Conservation (phyloP, 1,140 invertebrate species). For the Arion vulgaris region DNA sequence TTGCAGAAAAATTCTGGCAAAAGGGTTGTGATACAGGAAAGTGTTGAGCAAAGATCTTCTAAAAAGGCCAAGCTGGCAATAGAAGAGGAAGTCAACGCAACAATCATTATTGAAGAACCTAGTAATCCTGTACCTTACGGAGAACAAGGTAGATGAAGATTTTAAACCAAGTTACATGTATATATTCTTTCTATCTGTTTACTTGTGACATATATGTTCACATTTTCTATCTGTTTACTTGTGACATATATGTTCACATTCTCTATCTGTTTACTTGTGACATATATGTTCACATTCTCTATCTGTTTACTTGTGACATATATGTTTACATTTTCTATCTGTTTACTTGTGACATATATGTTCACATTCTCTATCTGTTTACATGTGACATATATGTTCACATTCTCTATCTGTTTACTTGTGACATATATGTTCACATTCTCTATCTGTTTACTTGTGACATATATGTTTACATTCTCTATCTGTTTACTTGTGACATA, state of each 20-base stretch:
- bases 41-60: background rate
- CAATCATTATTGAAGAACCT: background rate
- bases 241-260: background rate
- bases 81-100: background rate
- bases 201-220: background rate
- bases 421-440: too few relatives aligned
- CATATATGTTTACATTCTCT: too few relatives aligned
- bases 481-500: too few relatives aligned
- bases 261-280: background rate
- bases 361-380: too few relatives aligned
- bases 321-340: background rate
- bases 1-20: constrained; percentile 13
- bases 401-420: too few relatives aligned
- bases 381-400: too few relatives aligned
- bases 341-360: too few relatives aligned
- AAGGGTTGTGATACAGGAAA: background rate
- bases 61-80: constrained; percentile 16
- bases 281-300: too few relatives aligned
- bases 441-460: too few relatives aligned
- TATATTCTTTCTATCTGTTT: too few relatives aligned
- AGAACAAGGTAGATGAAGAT: background rate
- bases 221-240: background rate
- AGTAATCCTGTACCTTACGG: background rate
- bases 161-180: too few relatives aligned
- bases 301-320: background rate